Evolutionary conservation across 2,797 vertebrate species (phyloP).

Genomic region (Crocodylus rhombifer): DNA sequence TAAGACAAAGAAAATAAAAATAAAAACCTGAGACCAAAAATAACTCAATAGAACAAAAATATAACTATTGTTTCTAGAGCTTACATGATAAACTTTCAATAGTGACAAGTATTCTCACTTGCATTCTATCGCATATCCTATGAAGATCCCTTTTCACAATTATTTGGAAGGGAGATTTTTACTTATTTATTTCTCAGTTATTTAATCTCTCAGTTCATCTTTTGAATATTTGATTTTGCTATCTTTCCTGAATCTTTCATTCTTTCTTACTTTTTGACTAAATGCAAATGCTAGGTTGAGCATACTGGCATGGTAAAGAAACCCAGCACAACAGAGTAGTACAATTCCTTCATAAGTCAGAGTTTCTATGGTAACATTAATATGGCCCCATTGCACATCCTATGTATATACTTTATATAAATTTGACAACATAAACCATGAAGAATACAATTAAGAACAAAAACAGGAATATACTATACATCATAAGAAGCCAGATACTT

Average conservation of each 20-base stretch:
- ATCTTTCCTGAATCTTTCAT: fast-evolving
- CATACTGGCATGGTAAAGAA: background rate
- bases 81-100: background rate
- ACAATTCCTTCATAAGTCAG: constrained; percentile 10
- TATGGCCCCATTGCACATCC: background rate
- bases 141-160: background rate
- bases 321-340: background rate
- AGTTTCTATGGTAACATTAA: background rate
- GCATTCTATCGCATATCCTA: background rate
- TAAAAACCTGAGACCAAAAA: fast-evolving
- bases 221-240: background rate
- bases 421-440: background rate
- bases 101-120: background rate
- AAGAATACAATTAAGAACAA: background rate
- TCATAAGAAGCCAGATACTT: background rate
- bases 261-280: background rate
- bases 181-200: background rate
- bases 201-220: background rate
- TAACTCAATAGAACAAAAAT: background rate
- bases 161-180: background rate
- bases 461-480: background rate
- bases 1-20: fast-evolving
- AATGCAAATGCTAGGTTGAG: background rate
- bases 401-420: constrained; percentile 12
- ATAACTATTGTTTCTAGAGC: background rate